Evolutionary conservation across 2,888 invertebrate species (phyloP).

Genomic region (Scrobipalpa costella): DNA sequence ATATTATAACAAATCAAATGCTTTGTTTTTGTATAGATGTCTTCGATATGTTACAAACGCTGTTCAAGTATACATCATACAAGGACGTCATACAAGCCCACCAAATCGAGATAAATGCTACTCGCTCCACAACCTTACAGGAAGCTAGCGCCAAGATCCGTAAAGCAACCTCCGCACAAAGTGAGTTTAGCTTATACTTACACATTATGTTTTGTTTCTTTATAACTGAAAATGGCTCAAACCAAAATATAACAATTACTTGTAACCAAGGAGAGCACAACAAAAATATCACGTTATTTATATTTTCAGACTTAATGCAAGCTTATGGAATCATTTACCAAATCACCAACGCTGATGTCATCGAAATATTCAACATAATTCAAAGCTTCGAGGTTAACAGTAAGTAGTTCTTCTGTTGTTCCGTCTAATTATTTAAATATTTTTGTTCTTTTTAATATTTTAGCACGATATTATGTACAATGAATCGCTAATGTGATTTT

Average conservation of each 20-base stretch:
- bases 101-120: neutral
- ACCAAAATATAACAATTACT: too few species aligned
- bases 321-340: neutral
- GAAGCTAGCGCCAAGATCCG: neutral
- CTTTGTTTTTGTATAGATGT: neutral
- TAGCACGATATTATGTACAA: too few species aligned
- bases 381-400: neutral
- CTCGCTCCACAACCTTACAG: neutral
- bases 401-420: neutral
- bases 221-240: too few species aligned
- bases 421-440: neutral
- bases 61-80: neutral
- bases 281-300: too few species aligned
- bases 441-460: too few species aligned
- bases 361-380: neutral
- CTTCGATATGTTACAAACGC: neutral
- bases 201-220: neutral
- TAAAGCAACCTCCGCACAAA: too few species aligned
- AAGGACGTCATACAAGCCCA: neutral
- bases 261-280: too few species aligned
- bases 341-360: neutral
- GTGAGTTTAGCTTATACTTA: neutral
- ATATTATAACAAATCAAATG: too few species aligned
- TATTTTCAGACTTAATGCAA: conserved; percentile 2
- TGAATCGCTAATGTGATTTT: neutral